These are phyloP conservation scores for Drosophila subquinaria DNA, from an alignment of 2,888 invertebrate species.

Conservation along the genomic window DNA sequence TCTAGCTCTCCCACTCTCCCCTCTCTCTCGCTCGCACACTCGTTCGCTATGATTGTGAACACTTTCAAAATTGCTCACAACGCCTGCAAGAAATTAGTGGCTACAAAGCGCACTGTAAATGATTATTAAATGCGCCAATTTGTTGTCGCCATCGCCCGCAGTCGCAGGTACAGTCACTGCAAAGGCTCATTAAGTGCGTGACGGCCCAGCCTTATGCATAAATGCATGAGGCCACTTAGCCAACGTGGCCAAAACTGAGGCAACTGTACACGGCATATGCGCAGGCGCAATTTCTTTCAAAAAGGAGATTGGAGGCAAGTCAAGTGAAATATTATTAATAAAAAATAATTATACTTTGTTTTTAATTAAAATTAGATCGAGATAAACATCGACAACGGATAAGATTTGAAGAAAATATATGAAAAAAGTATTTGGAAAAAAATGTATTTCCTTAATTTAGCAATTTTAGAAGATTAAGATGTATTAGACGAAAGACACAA, in stretches of 20 bases:
- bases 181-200: conserved; percentile 77
- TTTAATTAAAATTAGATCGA: too few species aligned
- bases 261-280: conserved; percentile 54
- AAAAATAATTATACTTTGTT: too few species aligned
- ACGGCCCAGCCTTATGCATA: conserved; percentile 75
- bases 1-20: conserved; percentile 6
- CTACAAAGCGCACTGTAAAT: conserved; percentile 70
- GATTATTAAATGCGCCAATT: conserved; percentile 79
- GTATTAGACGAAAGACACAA: background rate
- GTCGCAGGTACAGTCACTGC: conserved; percentile 50
- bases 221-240: conserved; percentile 61
- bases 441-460: too few species aligned
- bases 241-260: conserved; percentile 28
- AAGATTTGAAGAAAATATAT: too few species aligned
- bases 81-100: conserved; percentile 74
- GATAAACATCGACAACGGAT: too few species aligned
- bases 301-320: too few species aligned
- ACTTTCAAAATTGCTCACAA: conserved; percentile 74
- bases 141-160: conserved; percentile 60
- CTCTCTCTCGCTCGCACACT: background rate
- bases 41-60: conserved; percentile 29
- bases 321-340: too few species aligned
- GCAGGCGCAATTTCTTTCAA: conserved; percentile 18
- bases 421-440: too few species aligned
- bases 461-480: too few species aligned